Conservation (phyloP, 2,888 invertebrate genomes). For the Rhaphigaster nebulosa region DNA sequence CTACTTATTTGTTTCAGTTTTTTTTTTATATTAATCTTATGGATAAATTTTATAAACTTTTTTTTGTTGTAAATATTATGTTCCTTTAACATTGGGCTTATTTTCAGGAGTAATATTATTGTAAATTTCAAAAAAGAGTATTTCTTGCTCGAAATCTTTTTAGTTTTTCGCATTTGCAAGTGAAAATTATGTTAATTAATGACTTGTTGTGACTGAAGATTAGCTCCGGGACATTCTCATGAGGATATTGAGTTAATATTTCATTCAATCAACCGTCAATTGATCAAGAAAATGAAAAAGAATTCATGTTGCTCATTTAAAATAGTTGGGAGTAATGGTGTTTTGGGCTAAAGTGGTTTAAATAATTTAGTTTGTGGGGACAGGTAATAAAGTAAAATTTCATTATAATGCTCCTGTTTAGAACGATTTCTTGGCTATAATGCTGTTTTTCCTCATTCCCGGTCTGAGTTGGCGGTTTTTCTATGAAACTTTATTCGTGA, state of each 20-base stretch:
- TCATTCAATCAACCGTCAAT: not conserved
- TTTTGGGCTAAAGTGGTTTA: not conserved
- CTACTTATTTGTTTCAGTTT: not conserved
- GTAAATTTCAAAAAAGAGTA: not conserved
- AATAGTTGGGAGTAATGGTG: not conserved
- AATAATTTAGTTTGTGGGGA: not conserved
- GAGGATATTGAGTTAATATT: too few species aligned
- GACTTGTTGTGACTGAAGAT: too few species aligned
- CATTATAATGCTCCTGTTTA: too few species aligned
- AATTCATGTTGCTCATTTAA: not conserved
- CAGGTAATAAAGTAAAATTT: too few species aligned
- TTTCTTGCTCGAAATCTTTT: not conserved
- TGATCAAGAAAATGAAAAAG: not conserved
- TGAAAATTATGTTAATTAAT: too few species aligned
- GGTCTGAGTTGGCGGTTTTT: too few species aligned
- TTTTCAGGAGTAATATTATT: slow-evolving; percentile 13
- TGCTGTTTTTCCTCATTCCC: too few species aligned
- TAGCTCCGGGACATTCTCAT: too few species aligned
- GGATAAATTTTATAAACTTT: not conserved
- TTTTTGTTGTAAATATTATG: not conserved
- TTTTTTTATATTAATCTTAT: not conserved
- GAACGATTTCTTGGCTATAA: too few species aligned
- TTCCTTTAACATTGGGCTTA: not conserved
- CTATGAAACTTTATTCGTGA: too few species aligned
- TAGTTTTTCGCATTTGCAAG: too few species aligned